Base-by-base conservation (phyloP, 2,797 vertebrate genomes). In the Diceros bicornis region DNA sequence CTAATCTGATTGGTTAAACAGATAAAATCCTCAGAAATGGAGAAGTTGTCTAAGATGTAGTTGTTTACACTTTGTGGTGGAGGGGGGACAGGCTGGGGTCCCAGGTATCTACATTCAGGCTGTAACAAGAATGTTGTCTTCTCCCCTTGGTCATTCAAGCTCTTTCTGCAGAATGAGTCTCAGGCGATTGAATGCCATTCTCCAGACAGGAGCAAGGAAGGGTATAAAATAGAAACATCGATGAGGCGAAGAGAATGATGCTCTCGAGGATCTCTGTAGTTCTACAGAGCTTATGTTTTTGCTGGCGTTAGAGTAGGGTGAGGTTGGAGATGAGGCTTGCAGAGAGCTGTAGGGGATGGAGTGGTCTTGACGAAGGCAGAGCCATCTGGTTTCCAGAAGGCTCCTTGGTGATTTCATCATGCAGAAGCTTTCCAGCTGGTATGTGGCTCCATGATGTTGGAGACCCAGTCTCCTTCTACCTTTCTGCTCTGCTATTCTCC, bases 331-430 rank as follows among this genome's bases (percentile, higher is more conserved):
- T 11, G 20, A 66, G 47, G n/a, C 32, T 47, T 6, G 0, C 23
- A 13, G 57, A 68, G 41, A 25, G 29, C 59, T 16, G 0, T 2
- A 11, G 52, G 3, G n/a, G 8, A 18, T 7, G 23, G 0, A 13
- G 29, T 32, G 27, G 32, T 52, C 50, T 52, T 8, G 14, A 72
- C 83, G 23, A 57, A n/a, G 13, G n/a, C 13, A 1, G 41, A 1
- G 27, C 4, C 23, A 0, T n/a, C 50, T 79, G 57, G 32, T 77
- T 77, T 83, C 55, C 25, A 23, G 78, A 78, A 50, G 71, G 32
- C 27, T 21, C 86, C 55, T 61, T 13, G 72, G 69, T 81, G 72
- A 81, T 52, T 37, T 74, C 29, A 84, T 25, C 21, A 2, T 12
- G 9, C 37, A 2, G 18, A n/a, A 77, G 29, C 34, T 59, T 72